Conservation (phyloP, 2,797 vertebrate genomes). For the Numenius phaeopus region DNA sequence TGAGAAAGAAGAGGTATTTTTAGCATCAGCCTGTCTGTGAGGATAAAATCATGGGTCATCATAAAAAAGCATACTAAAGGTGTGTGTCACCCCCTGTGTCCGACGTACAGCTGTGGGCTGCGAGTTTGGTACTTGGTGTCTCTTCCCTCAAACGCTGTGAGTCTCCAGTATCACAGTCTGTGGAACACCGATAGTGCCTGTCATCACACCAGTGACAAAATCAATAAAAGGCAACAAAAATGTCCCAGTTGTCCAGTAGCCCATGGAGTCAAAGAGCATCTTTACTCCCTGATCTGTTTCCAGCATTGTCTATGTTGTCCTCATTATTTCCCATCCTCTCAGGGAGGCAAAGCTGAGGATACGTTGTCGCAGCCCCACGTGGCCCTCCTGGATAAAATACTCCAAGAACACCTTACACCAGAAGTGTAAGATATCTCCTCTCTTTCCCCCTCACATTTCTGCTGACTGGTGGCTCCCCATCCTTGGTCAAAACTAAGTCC, state of each 20-base stretch:
- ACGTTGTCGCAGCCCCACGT: accelerated
- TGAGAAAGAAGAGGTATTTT: background rate
- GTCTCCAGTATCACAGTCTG: background rate
- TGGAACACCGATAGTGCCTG: background rate
- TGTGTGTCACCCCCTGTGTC: background rate
- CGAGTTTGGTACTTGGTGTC: background rate
- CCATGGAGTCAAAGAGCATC: background rate
- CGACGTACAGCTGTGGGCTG: accelerated
- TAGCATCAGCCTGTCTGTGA: background rate
- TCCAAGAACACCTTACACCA: background rate
- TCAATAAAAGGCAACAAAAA: background rate
- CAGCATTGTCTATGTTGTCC: background rate
- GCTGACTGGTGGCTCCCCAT: background rate
- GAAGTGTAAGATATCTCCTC: background rate
- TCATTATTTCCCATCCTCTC: background rate
- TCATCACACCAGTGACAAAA: background rate
- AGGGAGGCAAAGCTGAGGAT: background rate
- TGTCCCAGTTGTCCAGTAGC: background rate
- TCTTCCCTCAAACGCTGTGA: background rate
- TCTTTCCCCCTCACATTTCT: background rate
- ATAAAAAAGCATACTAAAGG: background rate
- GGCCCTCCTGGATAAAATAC: background rate
- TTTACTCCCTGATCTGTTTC: background rate
- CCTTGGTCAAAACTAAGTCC: background rate
- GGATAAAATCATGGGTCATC: background rate